phyloP scores from a whole-genome alignment of 2,113 vertebrate genomes.

The Lucifuga dentata region DNA sequence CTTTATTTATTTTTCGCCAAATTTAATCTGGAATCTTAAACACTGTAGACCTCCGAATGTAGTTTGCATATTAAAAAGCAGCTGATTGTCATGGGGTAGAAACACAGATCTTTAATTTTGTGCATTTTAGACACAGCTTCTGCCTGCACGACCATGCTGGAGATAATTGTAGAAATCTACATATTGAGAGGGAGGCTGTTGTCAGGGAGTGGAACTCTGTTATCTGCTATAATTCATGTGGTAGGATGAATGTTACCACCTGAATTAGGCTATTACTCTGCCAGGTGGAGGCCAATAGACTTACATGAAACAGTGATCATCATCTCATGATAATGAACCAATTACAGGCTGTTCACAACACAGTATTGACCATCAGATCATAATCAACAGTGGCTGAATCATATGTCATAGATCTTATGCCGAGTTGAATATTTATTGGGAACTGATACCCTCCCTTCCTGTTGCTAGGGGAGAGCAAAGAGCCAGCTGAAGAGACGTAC shows the following conservation, averaged over 20 bases:
- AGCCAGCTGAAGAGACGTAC: not conserved
- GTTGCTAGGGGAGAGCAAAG: not conserved
- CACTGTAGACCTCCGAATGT: constrained; percentile 66
- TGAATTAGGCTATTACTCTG: constrained; percentile 77
- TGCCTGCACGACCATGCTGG: constrained; percentile 64
- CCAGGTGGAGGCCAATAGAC: constrained; percentile 75
- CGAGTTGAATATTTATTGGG: constrained; percentile 42
- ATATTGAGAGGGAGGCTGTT: constrained; percentile 75
- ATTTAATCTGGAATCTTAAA: constrained; percentile 78
- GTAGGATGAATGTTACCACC: constrained; percentile 73
- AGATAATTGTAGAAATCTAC: constrained; percentile 83
- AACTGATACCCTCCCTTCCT: not conserved
- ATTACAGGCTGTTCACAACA: constrained; percentile 53
- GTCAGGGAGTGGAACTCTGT: constrained; percentile 66
- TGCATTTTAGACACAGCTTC: constrained; percentile 84
- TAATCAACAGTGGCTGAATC: constrained; percentile 24
- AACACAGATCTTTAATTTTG: constrained; percentile 83
- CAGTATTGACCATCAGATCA: constrained; percentile 33
- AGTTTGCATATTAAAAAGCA: constrained; percentile 80
- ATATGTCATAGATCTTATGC: constrained; percentile 15
- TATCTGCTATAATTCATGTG: constrained; percentile 74
- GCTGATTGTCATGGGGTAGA: constrained; percentile 74
- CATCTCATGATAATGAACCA: constrained; percentile 70
- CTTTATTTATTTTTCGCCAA: constrained; percentile 66
- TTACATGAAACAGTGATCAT: constrained; percentile 69